Evolutionary conservation across 2,888 invertebrate species (phyloP), one percentile per base, ranked within the genome.

Genomic region (Caenorhabditis sp.): DNA sequence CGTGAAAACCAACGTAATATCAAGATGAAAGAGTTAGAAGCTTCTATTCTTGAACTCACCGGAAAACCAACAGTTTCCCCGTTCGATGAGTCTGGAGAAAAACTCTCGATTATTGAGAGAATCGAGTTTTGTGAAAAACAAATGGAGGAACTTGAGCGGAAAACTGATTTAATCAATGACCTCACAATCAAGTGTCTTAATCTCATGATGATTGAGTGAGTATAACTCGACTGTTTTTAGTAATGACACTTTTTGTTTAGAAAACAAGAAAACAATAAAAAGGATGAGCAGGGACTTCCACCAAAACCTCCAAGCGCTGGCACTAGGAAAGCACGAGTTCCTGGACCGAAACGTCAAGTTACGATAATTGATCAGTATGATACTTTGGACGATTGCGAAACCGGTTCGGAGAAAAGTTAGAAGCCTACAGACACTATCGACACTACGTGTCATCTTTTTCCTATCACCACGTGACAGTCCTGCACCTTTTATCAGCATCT

Each of bases 1-100:
- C 78, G 87, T 47, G 88, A 89, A 35, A 83, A 89, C 60, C 80
- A 86, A 35, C 67, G 86, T 28, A 84, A 82, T 55, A 84, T 84
- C 24, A 87, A 85, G 58, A 78, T 89, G 72, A 87, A 85, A 56
- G 87, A 88, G 68, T 56, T 84, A 8, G 85, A 85, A 55, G 65
- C 70, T 1, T 37, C 64, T 6, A 80, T 85, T 22, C 44, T 78
- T 8, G 64, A 78, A 28, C 77, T 83, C 15, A 65, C 77, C 58
- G 85, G 85, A 11, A 81, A 86, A 32, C 79, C 83, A 15, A 64
- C 77, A 1, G 44, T 67, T 1, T 86, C 85, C 0, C 76, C 82
- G 35, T 74, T 86, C 15, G 79, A 81, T 22, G 60, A 72, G 0
- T 61, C 84, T 3, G 74, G 76, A 0, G 53, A 83, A 20, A 84